These are phyloP conservation scores for Florisuga fusca DNA, from an alignment of 2,797 vertebrate genomes.

Conservation along the genomic window DNA sequence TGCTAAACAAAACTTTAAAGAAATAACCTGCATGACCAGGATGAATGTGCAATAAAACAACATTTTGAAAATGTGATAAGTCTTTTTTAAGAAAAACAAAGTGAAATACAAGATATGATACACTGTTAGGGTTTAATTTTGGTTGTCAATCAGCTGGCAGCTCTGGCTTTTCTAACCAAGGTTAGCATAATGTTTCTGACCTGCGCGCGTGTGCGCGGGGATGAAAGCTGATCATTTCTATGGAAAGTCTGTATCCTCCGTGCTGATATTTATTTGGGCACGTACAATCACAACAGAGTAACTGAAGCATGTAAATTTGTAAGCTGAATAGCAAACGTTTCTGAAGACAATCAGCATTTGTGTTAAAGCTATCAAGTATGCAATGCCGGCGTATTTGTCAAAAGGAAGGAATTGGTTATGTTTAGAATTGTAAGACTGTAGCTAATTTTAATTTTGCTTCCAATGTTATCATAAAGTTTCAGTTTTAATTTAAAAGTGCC, in stretches of 20 bases:
- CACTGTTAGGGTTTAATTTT: constrained; percentile 62
- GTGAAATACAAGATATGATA: constrained; percentile 56
- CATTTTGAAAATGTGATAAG: constrained; percentile 80
- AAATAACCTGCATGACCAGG: constrained; percentile 76
- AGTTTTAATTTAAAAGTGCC: constrained; percentile 45
- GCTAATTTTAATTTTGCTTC: constrained; percentile 43
- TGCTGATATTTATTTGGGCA: constrained; percentile 57
- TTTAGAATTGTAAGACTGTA: constrained; percentile 45
- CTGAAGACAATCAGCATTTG: constrained; percentile 68
- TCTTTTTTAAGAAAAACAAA: background rate
- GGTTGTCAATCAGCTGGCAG: constrained; percentile 47
- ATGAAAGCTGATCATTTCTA: constrained; percentile 17
- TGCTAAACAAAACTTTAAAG: constrained; percentile 64
- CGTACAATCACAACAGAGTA: constrained; percentile 46
- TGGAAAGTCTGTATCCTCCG: constrained; percentile 13
- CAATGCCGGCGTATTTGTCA: background rate
- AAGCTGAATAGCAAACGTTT: background rate
- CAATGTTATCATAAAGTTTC: constrained; percentile 29
- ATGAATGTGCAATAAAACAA: constrained; percentile 85
- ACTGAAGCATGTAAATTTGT: constrained; percentile 29
- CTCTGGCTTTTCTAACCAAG: constrained; percentile 43
- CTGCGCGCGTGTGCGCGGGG: background rate
- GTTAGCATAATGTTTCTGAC: constrained; percentile 14
- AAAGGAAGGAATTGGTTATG: constrained; percentile 30
- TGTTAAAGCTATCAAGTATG: constrained; percentile 14